These are phyloP conservation scores for Albula goreensis DNA, from an alignment of 2,113 vertebrate species.

Conservation along the genomic window DNA sequence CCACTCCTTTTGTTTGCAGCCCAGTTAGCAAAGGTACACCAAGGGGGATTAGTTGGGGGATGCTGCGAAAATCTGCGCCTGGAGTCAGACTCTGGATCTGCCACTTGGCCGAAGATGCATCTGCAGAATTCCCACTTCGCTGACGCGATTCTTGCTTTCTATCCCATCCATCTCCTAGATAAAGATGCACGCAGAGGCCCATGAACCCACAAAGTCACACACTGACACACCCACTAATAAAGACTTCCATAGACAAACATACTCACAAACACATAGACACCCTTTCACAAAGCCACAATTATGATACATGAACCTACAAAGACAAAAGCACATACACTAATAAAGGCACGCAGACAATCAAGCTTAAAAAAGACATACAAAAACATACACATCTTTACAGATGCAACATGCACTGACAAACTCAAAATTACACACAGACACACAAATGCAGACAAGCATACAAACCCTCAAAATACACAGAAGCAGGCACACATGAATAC, in stretches of 20 bases:
- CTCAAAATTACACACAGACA: not conserved
- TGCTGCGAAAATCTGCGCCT: slow-evolving; percentile 14
- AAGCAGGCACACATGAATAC: not conserved
- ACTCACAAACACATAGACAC: not conserved
- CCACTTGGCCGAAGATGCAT: not conserved
- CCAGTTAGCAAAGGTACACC: slow-evolving; percentile 20
- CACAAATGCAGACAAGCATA: not conserved
- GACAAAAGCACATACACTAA: not conserved
- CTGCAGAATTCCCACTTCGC: not conserved
- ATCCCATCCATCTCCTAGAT: not conserved
- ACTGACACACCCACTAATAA: not conserved
- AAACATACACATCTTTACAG: not conserved
- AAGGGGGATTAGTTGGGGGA: slow-evolving; percentile 12
- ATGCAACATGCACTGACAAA: not conserved
- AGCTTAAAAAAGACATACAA: not conserved
- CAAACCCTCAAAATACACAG: not conserved
- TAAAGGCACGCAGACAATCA: no score
- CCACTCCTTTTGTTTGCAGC: slow-evolving; percentile 27
- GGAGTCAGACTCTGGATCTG: not conserved
- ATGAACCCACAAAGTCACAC: not conserved
- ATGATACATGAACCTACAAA: not conserved
- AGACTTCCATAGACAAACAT: not conserved
- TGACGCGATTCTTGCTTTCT: not conserved
- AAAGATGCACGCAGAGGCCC: not conserved
- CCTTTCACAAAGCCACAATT: no score